phyloP scores from a whole-genome alignment of 2,888 invertebrate species.

The Amiota minor region DNA sequence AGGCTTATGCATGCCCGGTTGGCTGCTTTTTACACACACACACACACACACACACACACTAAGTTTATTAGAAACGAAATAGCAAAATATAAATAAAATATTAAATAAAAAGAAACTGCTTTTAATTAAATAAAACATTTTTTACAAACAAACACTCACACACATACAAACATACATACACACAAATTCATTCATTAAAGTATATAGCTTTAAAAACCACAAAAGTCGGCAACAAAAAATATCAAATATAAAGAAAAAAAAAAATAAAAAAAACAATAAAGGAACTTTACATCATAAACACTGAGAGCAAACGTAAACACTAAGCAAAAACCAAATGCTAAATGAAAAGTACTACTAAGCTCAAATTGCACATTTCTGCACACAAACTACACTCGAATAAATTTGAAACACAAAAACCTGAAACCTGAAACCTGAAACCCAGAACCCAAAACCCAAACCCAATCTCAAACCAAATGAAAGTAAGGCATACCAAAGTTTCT shows the following conservation, averaged over 20 bases:
- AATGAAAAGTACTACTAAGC: slow-evolving; percentile 41
- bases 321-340: slow-evolving; percentile 18
- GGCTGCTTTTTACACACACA: slow-evolving; percentile 11
- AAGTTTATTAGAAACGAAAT: no score
- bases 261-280: background rate
- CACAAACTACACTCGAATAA: slow-evolving; percentile 28
- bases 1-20: slow-evolving; percentile 26
- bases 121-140: background rate
- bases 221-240: background rate
- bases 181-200: background rate
- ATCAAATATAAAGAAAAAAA: no score
- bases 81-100: slow-evolving; percentile 4
- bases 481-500: background rate
- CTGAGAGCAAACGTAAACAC: background rate
- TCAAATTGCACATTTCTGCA: slow-evolving; percentile 53
- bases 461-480: background rate
- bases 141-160: background rate
- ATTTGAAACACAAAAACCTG: slow-evolving; percentile 12
- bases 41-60: slow-evolving; percentile 1
- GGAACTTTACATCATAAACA: background rate
- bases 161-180: background rate
- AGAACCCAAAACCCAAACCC: no score
- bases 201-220: background rate
- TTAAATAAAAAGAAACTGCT: background rate
- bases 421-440: background rate